These are phyloP conservation scores for Agonopterix subpropinquella DNA, from an alignment of 2,888 invertebrate genomes.

Conservation along the genomic window DNA sequence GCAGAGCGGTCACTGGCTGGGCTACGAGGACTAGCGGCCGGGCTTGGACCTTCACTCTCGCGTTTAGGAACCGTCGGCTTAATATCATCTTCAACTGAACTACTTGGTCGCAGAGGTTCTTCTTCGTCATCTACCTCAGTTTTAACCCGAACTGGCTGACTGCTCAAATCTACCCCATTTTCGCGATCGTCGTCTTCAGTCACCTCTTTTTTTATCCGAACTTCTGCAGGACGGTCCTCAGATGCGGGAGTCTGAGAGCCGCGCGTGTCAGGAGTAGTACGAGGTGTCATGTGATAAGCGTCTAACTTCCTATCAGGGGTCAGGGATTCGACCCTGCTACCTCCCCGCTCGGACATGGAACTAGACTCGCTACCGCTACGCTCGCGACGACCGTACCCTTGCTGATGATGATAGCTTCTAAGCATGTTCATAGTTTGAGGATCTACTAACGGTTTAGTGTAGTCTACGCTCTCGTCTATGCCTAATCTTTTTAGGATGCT, in stretches of 20 bases:
- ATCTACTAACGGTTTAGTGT: slow-evolving; percentile 93
- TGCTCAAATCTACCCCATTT: slow-evolving; percentile 62
- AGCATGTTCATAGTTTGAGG: slow-evolving; percentile 90
- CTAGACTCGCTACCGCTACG: slow-evolving; percentile 93
- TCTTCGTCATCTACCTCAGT: slow-evolving; percentile 79
- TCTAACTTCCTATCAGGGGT: slow-evolving; percentile 88
- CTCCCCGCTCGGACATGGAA: slow-evolving; percentile 89
- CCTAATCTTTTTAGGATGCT: slow-evolving; percentile 94
- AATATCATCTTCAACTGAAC: slow-evolving; percentile 52
- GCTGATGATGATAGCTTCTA: slow-evolving; percentile 84
- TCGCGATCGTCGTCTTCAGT: slow-evolving; percentile 69
- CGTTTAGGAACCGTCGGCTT: slow-evolving; percentile 64
- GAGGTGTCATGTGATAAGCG: slow-evolving; percentile 78
- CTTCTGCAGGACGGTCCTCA: slow-evolving; percentile 75
- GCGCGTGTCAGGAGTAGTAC: slow-evolving; percentile 82
- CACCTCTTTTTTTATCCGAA: slow-evolving; percentile 76
- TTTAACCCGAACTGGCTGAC: slow-evolving; percentile 75
- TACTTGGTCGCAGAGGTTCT: slow-evolving; percentile 62
- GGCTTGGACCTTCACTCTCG: slow-evolving; percentile 72
- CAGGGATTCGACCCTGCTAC: slow-evolving; percentile 85
- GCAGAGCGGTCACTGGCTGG: slow-evolving; percentile 87
- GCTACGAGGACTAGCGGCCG: slow-evolving; percentile 80
- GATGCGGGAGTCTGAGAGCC: slow-evolving; percentile 77
- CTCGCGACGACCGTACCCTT: slow-evolving; percentile 81
- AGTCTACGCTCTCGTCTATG: slow-evolving; percentile 95